Evolutionary conservation across 2,113 vertebrate species (phyloP).

Genomic region (Nematolebias whitei): DNA sequence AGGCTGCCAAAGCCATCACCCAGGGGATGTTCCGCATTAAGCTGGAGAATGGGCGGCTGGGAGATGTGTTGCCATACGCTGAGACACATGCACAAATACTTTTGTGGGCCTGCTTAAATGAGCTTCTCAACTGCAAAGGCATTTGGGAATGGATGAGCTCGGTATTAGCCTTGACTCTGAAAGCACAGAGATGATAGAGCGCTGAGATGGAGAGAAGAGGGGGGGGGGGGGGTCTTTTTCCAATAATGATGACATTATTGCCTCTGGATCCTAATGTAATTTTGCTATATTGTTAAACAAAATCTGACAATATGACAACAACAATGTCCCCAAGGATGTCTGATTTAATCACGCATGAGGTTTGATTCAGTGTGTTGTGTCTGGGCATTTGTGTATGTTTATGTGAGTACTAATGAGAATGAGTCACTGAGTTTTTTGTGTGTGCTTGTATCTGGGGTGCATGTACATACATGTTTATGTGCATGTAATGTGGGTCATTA

Average conservation of each 20-base stretch:
- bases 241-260: constrained; percentile 80
- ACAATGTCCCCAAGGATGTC: constrained; percentile 69
- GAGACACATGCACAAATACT: constrained; percentile 83
- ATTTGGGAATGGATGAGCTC: constrained; percentile 81
- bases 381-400: constrained; percentile 46
- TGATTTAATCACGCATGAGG: constrained; percentile 77
- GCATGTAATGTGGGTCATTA: constrained; percentile 64
- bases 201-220: constrained; percentile 50
- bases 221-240: constrained; percentile 55
- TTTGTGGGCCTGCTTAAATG: constrained; percentile 82
- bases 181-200: constrained; percentile 77
- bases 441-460: constrained; percentile 34
- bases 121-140: constrained; percentile 79
- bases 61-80: constrained; percentile 78
- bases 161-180: constrained; percentile 78
- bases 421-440: constrained; percentile 31
- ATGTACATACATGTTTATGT: constrained; percentile 52
- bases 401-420: constrained; percentile 48
- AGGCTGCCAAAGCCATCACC: constrained; percentile 84
- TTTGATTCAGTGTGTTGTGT: constrained; percentile 47
- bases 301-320: constrained; percentile 81
- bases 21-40: constrained; percentile 85
- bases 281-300: constrained; percentile 80
- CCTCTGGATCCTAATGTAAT: constrained; percentile 80
- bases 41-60: constrained; percentile 78